phyloP scores from a whole-genome alignment of 2,113 vertebrate species.

The Ciconia stormi region DNA sequence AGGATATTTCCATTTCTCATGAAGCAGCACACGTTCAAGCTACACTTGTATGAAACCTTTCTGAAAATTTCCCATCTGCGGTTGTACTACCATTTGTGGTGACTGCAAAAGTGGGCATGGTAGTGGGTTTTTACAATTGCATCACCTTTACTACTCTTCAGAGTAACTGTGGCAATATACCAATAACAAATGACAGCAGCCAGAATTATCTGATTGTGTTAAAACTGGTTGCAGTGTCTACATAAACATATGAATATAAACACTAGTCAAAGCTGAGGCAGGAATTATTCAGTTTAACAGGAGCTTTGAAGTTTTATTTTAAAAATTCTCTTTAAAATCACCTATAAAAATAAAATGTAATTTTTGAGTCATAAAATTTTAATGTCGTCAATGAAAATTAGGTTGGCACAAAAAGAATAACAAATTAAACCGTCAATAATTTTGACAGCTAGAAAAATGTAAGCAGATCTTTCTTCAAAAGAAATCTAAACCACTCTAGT shows the following conservation, averaged over 20 bases:
- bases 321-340: conserved; percentile 33
- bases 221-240: neutral
- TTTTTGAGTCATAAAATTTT: conserved; percentile 19
- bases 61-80: neutral
- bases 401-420: conserved; percentile 27
- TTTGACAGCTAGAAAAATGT: neutral
- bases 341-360: conserved; percentile 5
- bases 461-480: neutral
- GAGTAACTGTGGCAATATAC: neutral
- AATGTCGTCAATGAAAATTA: neutral
- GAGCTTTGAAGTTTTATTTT: conserved; percentile 23
- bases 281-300: neutral
- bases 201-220: neutral
- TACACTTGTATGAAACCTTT: neutral
- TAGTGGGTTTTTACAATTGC: neutral
- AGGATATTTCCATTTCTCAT: neutral
- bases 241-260: neutral
- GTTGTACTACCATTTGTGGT: neutral
- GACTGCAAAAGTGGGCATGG: neutral
- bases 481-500: neutral
- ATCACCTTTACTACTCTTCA: neutral
- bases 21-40: neutral
- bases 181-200: neutral
- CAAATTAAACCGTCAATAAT: conserved; percentile 42
- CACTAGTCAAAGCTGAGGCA: neutral